phyloP scores from a whole-genome alignment of 1,140 invertebrate genomes.

The Zaprionus kolodkinae region DNA sequence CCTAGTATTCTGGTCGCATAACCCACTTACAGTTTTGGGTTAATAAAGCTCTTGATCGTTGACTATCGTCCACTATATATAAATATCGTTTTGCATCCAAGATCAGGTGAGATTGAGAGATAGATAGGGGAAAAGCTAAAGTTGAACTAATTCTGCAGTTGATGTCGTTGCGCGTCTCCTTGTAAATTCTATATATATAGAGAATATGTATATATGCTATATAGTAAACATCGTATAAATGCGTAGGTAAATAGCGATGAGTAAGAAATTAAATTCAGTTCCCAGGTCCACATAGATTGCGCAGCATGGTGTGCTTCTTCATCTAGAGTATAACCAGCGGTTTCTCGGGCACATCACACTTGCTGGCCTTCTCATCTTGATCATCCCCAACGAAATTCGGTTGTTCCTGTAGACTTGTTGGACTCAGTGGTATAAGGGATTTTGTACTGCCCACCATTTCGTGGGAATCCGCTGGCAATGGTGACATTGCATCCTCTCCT shows the following conservation, averaged over 20 bases:
- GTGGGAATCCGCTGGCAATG: conserved; percentile 51
- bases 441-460: conserved; percentile 82
- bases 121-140: conserved; percentile 8
- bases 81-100: conserved; percentile 27
- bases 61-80: conserved; percentile 12
- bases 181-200: conserved; percentile 8
- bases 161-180: conserved; percentile 20
- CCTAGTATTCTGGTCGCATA: conserved; percentile 9
- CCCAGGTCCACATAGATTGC: conserved; percentile 63
- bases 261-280: conserved; percentile 72
- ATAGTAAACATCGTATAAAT: conserved; percentile 58
- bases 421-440: conserved; percentile 77
- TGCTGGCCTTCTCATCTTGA: conserved; percentile 71
- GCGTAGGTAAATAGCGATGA: conserved; percentile 43
- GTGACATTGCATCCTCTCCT: conserved; percentile 32
- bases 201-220: neutral
- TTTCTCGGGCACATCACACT: conserved; percentile 77
- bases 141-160: conserved; percentile 10
- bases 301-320: conserved; percentile 31
- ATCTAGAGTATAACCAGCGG: conserved; percentile 74
- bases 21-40: conserved; percentile 7
- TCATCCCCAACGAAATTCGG: conserved; percentile 55
- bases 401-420: conserved; percentile 45
- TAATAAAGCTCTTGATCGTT: conserved; percentile 57
- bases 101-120: conserved; percentile 3